A percentile compares a stretch with the other conserved stretches of the same genome.
Conservation (phyloP, 2,888 invertebrate genomes). For the Diachrysia chrysitis region DNA sequence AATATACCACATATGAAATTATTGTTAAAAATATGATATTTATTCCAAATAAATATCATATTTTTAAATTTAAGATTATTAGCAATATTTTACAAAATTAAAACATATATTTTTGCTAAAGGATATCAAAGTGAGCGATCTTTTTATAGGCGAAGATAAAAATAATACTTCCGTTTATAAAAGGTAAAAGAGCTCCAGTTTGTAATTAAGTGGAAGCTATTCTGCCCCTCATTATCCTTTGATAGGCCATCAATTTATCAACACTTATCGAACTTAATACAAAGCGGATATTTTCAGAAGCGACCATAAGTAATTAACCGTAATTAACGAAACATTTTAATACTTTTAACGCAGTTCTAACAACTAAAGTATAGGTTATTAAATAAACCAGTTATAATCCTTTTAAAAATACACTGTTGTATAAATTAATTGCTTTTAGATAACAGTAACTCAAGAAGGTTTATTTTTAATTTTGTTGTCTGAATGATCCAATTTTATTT, state of each 20-base stretch:
- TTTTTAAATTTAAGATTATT: no score
- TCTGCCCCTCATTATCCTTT: slow-evolving; percentile 33
- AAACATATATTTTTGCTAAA: not conserved
- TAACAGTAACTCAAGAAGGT: not conserved
- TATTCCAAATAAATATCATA: no score
- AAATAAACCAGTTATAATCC: not conserved
- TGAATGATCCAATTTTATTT: no score
- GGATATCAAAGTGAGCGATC: not conserved
- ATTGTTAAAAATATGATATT: not conserved
- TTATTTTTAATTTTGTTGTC: not conserved
- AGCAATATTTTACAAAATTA: not conserved
- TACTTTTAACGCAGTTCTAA: slow-evolving; percentile 8
- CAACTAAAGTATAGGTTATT: slow-evolving; percentile 30
- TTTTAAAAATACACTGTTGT: not conserved
- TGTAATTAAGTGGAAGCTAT: slow-evolving; percentile 21
- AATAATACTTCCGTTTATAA: slow-evolving; percentile 7
- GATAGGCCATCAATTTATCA: slow-evolving; percentile 48
- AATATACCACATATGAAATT: no score
- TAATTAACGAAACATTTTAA: slow-evolving; percentile 35
- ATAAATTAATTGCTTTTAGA: not conserved
- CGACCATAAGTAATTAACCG: slow-evolving; percentile 33
- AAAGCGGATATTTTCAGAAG: slow-evolving; percentile 26
- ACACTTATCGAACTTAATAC: slow-evolving; percentile 36
- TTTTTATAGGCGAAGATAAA: not conserved
- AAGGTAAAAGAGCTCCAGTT: slow-evolving; percentile 33